Percentiles rank a stretch among this genome's conserved stretches.
phyloP scores from a whole-genome alignment of 2,797 vertebrate species.

The Alouatta caraya region DNA sequence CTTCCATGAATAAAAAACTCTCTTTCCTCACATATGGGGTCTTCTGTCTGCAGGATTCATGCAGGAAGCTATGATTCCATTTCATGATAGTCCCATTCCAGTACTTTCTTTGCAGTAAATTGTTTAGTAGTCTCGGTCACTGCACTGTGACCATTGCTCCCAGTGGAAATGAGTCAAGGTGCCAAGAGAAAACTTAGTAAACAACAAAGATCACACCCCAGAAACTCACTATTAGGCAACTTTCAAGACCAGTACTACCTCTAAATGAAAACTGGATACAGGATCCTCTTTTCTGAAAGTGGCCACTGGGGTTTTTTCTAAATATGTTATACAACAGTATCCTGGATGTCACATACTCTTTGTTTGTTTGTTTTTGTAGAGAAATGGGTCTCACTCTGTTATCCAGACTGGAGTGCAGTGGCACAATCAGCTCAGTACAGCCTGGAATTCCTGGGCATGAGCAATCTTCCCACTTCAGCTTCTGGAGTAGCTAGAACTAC shows the following conservation, averaged over 20 bases:
- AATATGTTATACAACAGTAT: rapidly evolving
- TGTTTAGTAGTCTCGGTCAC: background rate
- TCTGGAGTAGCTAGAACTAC: background rate
- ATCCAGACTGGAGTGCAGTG: background rate
- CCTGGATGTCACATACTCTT: background rate
- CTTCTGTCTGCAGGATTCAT: background rate
- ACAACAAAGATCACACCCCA: background rate
- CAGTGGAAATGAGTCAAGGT: background rate
- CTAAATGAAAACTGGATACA: background rate
- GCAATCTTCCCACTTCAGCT: background rate
- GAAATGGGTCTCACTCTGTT: background rate
- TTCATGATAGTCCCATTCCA: rapidly evolving
- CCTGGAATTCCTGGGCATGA: background rate
- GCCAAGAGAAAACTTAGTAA: background rate
- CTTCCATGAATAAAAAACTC: background rate
- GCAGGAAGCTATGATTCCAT: background rate
- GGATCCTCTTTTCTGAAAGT: background rate
- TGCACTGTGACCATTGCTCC: background rate
- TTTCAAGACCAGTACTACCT: too few relatives aligned
- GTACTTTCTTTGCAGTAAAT: background rate
- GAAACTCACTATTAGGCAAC: background rate
- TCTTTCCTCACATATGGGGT: background rate
- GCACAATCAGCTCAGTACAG: background rate
- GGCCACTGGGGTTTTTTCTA: background rate
- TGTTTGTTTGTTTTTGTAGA: background rate